phyloP scores from a whole-genome alignment of 2,888 invertebrate species.

The Orthosia gothica region DNA sequence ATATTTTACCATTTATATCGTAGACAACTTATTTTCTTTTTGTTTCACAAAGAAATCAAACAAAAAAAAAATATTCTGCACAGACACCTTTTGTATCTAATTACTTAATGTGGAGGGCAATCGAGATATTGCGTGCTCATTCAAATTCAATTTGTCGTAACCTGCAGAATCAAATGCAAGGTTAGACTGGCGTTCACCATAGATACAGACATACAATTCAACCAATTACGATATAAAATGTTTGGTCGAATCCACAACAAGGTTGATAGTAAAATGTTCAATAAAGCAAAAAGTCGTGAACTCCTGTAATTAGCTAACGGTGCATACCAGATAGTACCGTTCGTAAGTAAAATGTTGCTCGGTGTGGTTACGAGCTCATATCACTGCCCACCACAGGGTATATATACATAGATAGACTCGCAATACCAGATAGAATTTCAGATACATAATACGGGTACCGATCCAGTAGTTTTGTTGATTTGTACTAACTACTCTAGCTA shows the following conservation, averaged over 20 bases:
- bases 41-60: too few relatives aligned
- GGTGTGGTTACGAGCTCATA: constrained; percentile 64
- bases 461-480: constrained; percentile 42
- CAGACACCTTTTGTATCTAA: neutral
- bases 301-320: constrained; percentile 87
- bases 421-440: constrained; percentile 65
- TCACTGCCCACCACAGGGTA: constrained; percentile 60
- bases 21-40: neutral
- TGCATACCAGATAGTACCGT: constrained; percentile 84
- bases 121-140: neutral
- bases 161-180: neutral
- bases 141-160: neutral
- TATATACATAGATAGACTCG: constrained; percentile 41
- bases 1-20: too few relatives aligned
- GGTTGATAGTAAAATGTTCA: constrained; percentile 45
- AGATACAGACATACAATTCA: neutral
- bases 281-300: constrained; percentile 70
- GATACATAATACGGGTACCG: constrained; percentile 61
- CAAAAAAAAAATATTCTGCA: too few relatives aligned
- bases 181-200: too few relatives aligned
- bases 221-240: constrained; percentile 7
- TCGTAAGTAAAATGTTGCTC: constrained; percentile 70
- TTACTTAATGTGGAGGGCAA: neutral
- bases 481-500: neutral
- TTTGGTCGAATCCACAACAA: constrained; percentile 27